Evolutionary conservation across 2,888 invertebrate genomes (phyloP).

Genomic region (Octonoba sinensis): DNA sequence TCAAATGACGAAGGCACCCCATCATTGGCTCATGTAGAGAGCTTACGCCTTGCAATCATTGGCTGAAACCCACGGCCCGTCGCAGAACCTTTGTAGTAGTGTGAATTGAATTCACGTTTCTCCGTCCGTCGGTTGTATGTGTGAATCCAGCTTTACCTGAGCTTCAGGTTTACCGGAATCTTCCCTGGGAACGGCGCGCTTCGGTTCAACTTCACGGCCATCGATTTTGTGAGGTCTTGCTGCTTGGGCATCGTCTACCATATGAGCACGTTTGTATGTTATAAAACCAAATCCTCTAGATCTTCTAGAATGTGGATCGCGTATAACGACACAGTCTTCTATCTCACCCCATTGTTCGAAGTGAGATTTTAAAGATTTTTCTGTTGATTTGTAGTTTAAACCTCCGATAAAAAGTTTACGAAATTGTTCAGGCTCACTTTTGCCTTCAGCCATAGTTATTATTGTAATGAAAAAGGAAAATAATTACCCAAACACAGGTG

Average conservation of each 20-base stretch:
- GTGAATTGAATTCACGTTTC: no score
- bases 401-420: constrained; percentile 95
- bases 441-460: constrained; percentile 39
- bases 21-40: no score
- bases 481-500: background rate
- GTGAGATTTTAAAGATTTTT: constrained; percentile 85
- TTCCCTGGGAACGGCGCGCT: constrained; percentile 75
- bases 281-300: constrained; percentile 99
- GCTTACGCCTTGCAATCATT: no score
- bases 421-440: constrained; percentile 68
- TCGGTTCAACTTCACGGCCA: constrained; percentile 95
- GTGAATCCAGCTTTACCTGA: no score
- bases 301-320: constrained; percentile 92
- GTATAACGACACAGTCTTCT: constrained; percentile 97
- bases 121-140: no score
- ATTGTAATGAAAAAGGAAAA: background rate
- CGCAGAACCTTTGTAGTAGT: no score
- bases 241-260: constrained; percentile 90
- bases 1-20: no score
- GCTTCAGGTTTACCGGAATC: constrained; percentile 88
- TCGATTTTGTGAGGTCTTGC: constrained; percentile 90
- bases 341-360: constrained; percentile 98
- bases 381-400: constrained; percentile 92
- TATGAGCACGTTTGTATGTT: constrained; percentile 90
- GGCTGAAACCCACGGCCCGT: no score